These are phyloP conservation scores for Macrocentrus cingulum DNA, from an alignment of 1,140 invertebrate species.

Conservation along the genomic window DNA sequence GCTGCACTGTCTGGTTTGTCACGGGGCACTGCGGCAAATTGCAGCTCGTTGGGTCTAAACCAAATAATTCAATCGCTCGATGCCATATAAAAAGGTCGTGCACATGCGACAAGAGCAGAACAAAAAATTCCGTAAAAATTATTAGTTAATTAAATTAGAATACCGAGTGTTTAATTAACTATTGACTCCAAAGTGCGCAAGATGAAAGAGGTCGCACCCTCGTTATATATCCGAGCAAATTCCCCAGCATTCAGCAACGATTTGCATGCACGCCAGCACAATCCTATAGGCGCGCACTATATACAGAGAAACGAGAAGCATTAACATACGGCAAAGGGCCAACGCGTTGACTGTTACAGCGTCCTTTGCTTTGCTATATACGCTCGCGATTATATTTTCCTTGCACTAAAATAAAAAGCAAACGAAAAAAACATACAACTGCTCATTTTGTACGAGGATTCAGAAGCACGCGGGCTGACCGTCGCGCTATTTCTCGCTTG, in stretches of 20 bases:
- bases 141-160: background rate
- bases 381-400: background rate
- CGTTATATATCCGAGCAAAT: conserved; percentile 19
- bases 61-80: too few species aligned
- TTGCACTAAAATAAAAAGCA: conserved; percentile 5
- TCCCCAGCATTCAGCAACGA: background rate
- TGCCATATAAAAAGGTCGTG: too few species aligned
- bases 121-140: too few species aligned
- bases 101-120: too few species aligned
- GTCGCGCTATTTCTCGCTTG: background rate
- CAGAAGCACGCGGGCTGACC: background rate
- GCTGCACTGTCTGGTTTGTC: too few species aligned
- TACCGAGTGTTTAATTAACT: too few species aligned
- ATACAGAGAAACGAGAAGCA: conserved; percentile 3
- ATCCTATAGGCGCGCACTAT: conserved; percentile 14
- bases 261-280: conserved; percentile 22
- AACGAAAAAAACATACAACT: background rate
- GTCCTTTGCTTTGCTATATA: background rate
- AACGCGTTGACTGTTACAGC: background rate
- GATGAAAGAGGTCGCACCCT: conserved; percentile 23
- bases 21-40: too few species aligned
- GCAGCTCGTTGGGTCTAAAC: too few species aligned
- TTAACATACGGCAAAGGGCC: conserved; percentile 26
- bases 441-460: background rate
- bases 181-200: too few species aligned